Percentiles rank a stretch among this genome's conserved stretches.
phyloP scores from a whole-genome alignment of 1,140 invertebrate species.

The Drosophila triauraria region DNA sequence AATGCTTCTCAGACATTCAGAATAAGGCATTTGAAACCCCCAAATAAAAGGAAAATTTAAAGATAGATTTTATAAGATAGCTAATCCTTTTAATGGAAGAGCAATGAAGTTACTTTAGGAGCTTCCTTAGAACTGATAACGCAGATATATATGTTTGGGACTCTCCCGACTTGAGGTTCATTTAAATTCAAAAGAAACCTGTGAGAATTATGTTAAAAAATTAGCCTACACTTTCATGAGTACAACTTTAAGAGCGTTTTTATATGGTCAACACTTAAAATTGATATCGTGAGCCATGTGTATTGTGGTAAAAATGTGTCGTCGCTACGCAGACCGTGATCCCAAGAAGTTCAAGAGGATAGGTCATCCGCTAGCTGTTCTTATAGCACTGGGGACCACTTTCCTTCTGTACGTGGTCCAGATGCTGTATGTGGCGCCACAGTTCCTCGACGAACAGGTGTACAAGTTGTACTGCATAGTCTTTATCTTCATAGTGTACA shows the following conservation, averaged over 20 bases:
- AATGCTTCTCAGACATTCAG: not conserved
- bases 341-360: constrained; percentile 2
- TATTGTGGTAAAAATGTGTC: not conserved
- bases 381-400: not conserved
- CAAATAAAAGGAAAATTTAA: not conserved
- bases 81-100: too few species aligned
- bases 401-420: not conserved
- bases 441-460: not conserved
- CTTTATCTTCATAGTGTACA: constrained; percentile 21
- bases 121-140: not conserved
- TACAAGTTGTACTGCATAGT: constrained; percentile 39
- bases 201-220: not conserved
- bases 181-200: not conserved
- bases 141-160: too few species aligned
- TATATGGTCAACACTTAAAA: not conserved
- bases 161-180: not conserved
- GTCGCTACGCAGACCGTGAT: not conserved
- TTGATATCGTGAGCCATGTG: not conserved
- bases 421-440: constrained; percentile 38
- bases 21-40: too few species aligned
- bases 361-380: constrained; percentile 15
- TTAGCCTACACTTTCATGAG: not conserved
- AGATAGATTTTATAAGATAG: too few species aligned
- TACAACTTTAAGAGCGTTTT: not conserved
- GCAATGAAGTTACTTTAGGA: not conserved